Percentiles rank a stretch among this genome's conserved stretches.
These are phyloP conservation scores for Probaryconus sp. DNA, from an alignment of 1,140 invertebrate species.

Conservation along the genomic window DNA sequence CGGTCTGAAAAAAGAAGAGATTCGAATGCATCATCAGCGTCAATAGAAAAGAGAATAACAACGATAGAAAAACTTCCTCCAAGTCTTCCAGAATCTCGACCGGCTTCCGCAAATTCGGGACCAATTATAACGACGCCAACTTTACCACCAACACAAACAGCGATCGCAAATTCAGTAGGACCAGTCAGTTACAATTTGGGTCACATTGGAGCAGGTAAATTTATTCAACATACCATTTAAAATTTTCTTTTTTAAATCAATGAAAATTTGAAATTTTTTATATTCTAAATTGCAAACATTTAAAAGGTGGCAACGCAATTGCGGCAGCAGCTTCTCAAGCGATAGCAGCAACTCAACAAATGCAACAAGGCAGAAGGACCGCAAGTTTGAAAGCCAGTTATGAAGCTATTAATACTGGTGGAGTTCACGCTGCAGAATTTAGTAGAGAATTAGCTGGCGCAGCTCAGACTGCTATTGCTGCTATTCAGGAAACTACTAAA, in stretches of 20 bases:
- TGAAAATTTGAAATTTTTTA: neutral
- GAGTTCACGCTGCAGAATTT: conserved; percentile 78
- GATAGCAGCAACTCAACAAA: conserved; percentile 97
- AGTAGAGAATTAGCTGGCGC: conserved; percentile 86
- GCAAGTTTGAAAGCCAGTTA: conserved; percentile 97
- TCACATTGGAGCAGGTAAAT: conserved; percentile 83
- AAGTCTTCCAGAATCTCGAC: conserved; percentile 72
- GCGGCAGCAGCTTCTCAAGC: conserved; percentile 97
- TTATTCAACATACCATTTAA: neutral
- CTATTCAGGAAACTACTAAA: conserved; percentile 83
- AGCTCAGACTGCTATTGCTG: conserved; percentile 87
- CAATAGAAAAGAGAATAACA: conserved; percentile 74
- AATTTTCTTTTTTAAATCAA: too few species aligned
- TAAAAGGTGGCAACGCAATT: conserved; percentile 86
- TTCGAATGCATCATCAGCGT: conserved; percentile 75
- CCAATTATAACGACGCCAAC: conserved; percentile 68
- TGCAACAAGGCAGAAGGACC: conserved; percentile 95
- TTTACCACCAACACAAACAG: conserved; percentile 66
- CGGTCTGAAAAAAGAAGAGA: conserved; percentile 75
- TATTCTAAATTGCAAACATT: neutral
- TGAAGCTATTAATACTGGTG: conserved; percentile 87
- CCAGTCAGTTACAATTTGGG: conserved; percentile 82
- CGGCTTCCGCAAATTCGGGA: conserved; percentile 75
- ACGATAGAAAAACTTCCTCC: conserved; percentile 72
- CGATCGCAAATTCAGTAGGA: conserved; percentile 76